Base-by-base conservation (phyloP, 2,113 vertebrate species). In the Peromyscus maniculatus region DNA sequence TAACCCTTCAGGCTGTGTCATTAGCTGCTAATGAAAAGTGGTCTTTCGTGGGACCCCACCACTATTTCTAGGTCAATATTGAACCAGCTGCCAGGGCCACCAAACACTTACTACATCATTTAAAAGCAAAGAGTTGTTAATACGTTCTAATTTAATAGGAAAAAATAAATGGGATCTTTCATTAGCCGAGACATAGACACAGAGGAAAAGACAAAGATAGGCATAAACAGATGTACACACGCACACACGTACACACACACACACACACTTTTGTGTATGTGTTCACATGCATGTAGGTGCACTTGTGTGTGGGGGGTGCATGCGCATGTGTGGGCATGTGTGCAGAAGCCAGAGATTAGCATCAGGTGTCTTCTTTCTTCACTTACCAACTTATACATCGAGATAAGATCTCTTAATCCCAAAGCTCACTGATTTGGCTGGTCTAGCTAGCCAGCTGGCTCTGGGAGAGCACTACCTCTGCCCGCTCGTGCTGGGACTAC, bases 101-200 rank as follows among this genome's bases (percentile, higher is more conserved):
- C n/a, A 33, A 83, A 77, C 13, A 75, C 39, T 74, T 74, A 24
- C 75, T 69, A 13, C 74, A 19, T 77, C 80, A 39, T 55, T 24
- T 64, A 94, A 57, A 3, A 11, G 24, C 15, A 71, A 71, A 36
- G n/a, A 52, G 28, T 59, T 88, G 7, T 49, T 72, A 87, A 67
- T 39, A 36, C 55, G 95, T 93, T 93, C 46, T 74, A 88, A 80
- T 80, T 86, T 80, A 89, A 16, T 26, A 49, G 46, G 72, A 83
- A 94, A 94, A 92, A 80, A 78, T 55, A 87, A 91, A 87, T 57
- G n/a, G 21, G 36, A 55, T 46, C 22, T 75, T 19, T 93, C 55
- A 26, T 84, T 52, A 82, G 75, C 28, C 15, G 43, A 91, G 36
- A 46, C 67, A 71, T 12, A 22, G 28, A 43, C 39, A 64, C 59